Base-by-base conservation (phyloP, 2,888 invertebrate genomes). In the Thumatha senex region DNA sequence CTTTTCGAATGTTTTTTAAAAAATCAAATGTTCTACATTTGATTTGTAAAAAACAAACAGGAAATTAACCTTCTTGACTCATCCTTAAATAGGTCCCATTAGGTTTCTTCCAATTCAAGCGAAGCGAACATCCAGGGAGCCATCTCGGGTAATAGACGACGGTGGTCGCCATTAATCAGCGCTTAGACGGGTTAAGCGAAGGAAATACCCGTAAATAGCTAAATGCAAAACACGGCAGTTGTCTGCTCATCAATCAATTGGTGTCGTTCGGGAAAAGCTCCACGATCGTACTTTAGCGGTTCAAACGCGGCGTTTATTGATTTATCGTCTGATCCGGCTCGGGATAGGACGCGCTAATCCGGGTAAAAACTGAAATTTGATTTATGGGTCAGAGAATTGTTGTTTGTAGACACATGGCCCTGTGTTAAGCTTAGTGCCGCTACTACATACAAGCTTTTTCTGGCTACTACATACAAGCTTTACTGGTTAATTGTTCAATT, bases 181-280 rank as follows among this genome's bases (percentile, higher is more conserved):
- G 57, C 76, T 78, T 76, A 80, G 86, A 84, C 88, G 89, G 86
- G 86, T 84, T 88, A 86, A 87, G 86, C 84, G 81, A 77, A 89
- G 88, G 89, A 89, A 89, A 88, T 87, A 79, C 86, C 87, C 87
- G 89, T 89, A 90, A 90, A 90, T 90, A 90, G 89, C 83, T 85
- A 79, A 86, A 90, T 89, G 89, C 89, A 90, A 90, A 89, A 90
- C 85, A 84, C 84, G 82, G 81, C 84, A 86, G 84, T 89, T 86
- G 89, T 85, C 86, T 76, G 79, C 82, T 85, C 89, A 90, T 90
- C 89, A 89, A 90, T 90, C 90, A 90, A 82, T 78, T 72, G 61
- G 58, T 67, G 71, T 64, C 69, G 54, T 65, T 74, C 53, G 51
- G 51, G 60, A 63, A 71, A 68, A 53, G 55, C 56, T 51, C 11